Conservation (phyloP, 2,888 invertebrate species). For the Dendrolimus pini region DNA sequence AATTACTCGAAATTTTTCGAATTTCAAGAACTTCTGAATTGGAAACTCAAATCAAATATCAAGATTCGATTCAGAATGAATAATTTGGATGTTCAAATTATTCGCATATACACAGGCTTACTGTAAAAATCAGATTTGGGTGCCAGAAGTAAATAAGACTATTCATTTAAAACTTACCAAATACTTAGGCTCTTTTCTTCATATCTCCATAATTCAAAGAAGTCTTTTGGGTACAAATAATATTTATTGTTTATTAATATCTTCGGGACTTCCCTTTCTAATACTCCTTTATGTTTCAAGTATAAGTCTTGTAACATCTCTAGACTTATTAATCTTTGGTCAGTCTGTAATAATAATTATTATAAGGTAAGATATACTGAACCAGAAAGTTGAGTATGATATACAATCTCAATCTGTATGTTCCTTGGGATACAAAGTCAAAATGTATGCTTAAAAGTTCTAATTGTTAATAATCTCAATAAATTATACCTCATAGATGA, state of each 20-base stretch:
- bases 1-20: neutral
- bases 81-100: too few relatives aligned
- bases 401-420: too few relatives aligned
- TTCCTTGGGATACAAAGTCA: too few relatives aligned
- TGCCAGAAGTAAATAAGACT: too few relatives aligned
- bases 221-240: constrained; percentile 50
- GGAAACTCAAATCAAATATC: neutral
- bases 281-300: constrained; percentile 71
- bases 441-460: too few relatives aligned
- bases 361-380: neutral
- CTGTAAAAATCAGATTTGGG: too few relatives aligned
- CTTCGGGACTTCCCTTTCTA: constrained; percentile 79
- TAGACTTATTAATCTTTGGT: constrained; percentile 73
- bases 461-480: too few relatives aligned
- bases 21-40: too few relatives aligned
- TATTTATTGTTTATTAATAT: constrained; percentile 60
- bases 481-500: constrained; percentile 69
- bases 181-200: constrained; percentile 37
- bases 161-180: constrained; percentile 35
- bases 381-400: too few relatives aligned
- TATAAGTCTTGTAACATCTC: constrained; percentile 77
- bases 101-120: too few relatives aligned
- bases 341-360: constrained; percentile 59
- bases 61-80: too few relatives aligned
- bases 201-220: constrained; percentile 34